Evolutionary conservation across 2,888 invertebrate genomes (phyloP), one percentile per base, ranked within the genome.

Genomic region (Zhuqinia jingwanae): DNA sequence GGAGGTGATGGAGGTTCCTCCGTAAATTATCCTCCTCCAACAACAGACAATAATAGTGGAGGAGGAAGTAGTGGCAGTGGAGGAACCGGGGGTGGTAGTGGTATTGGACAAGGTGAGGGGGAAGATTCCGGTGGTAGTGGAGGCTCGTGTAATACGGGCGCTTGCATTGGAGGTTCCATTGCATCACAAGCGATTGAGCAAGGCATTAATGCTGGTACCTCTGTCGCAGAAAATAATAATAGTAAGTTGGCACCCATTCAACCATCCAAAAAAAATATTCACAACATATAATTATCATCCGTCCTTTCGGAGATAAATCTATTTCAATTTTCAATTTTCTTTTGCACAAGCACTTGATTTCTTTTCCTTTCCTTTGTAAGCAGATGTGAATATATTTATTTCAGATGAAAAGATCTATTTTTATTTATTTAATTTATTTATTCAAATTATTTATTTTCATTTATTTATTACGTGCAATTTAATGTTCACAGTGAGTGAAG

Each of bases 131-230:
- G 73, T 25, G 30, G 58, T 73, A 50, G 50, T 30, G 36, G 50
- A 11, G 36, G 17, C 45, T 10, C 68, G 27, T 80, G 80, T 80
- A 80, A 36, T 53, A 47, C 80, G 25, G 78, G 73, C 6, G 70
- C 73, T 56, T 87, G 87, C 56, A 70, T 85, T 80, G 79, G 80
- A 27, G 60, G 65, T 53, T n/a, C 68, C 13, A 68, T 86, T 17
- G 65, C 78, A 11, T 68, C 78, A 76, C 58, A 58, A 58, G 78
- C 84, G n/a, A 78, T 85, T 78, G 47, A 78, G 5, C 53, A 78
- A 17, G 84, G 84, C 84, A 78, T 68, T 53, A 70, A 58, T 58
- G 78, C 70, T 58, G 84, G 78, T 56, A 70, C 50, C 56, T n/a
- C 60, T 25, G 22, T 85, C 27, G 70, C 50, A 56, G 53, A 70